Evolutionary conservation across 2,888 invertebrate species (phyloP).

Genomic region (Tricholauxania praeusta): DNA sequence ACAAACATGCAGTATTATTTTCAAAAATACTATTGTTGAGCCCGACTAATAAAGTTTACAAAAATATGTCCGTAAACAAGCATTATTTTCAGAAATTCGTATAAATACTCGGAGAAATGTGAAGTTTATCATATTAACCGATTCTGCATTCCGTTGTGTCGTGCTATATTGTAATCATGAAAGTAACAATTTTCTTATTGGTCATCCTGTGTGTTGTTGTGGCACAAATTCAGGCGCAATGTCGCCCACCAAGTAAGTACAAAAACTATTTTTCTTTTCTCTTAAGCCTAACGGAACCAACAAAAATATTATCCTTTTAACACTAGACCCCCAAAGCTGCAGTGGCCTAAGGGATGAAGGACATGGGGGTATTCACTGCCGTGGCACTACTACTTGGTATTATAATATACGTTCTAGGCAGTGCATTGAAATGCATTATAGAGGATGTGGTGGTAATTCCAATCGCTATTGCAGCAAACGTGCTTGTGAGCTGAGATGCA

Average conservation of each 20-base stretch:
- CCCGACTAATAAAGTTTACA: no score
- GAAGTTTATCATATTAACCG: background rate
- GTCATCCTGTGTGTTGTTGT: background rate
- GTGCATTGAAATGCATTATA: background rate
- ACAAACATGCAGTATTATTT: no score
- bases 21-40: no score
- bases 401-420: background rate
- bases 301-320: background rate
- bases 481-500: background rate
- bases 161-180: background rate
- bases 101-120: no score
- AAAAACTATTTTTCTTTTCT: no score
- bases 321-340: background rate
- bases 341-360: background rate
- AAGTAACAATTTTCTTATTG: background rate
- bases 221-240: background rate
- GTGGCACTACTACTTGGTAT: background rate
- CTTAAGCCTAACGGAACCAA: no score
- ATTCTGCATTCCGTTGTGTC: no score
- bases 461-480: constrained; percentile 13
- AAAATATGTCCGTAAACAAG: no score
- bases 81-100: no score
- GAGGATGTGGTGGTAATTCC: constrained; percentile 18
- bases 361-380: background rate
- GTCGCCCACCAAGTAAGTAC: constrained; percentile 1